These are phyloP conservation scores for Cheilosia variabilis DNA, from an alignment of 2,888 invertebrate genomes.

Conservation along the genomic window DNA sequence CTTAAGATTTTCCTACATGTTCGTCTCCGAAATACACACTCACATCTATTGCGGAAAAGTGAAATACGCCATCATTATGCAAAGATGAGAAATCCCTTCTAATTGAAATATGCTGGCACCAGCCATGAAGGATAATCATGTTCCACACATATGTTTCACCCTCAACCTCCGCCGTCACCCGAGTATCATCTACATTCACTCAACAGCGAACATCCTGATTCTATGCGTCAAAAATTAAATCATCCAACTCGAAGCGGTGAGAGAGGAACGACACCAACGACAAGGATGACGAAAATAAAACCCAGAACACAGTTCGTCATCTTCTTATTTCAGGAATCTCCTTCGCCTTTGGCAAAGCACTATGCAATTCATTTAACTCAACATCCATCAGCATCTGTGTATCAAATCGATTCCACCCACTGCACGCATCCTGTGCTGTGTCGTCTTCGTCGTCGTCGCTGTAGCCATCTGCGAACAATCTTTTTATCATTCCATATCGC, in stretches of 20 bases:
- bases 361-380: constrained; percentile 73
- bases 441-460: background rate
- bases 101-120: constrained; percentile 61
- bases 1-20: background rate
- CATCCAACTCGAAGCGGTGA: constrained; percentile 52
- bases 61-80: constrained; percentile 47
- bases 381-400: constrained; percentile 74
- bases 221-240: constrained; percentile 72
- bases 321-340: constrained; percentile 39
- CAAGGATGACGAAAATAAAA: background rate
- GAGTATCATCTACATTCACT: constrained; percentile 25
- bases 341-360: constrained; percentile 49
- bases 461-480: constrained; percentile 62
- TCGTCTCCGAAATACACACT: background rate
- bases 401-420: constrained; percentile 69
- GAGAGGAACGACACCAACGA: constrained; percentile 30
- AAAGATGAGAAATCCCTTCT: constrained; percentile 36
- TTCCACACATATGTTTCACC: constrained; percentile 40
- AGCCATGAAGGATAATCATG: constrained; percentile 61
- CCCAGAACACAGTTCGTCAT: constrained; percentile 16
- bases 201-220: constrained; percentile 34
- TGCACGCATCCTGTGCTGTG: constrained; percentile 42
- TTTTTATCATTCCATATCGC: constrained; percentile 60
- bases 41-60: background rate
- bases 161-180: constrained; percentile 2